Evolutionary conservation across 2,113 vertebrate species (phyloP), one percentile per base, ranked within the genome.

Genomic region (Athene cunicularia): DNA sequence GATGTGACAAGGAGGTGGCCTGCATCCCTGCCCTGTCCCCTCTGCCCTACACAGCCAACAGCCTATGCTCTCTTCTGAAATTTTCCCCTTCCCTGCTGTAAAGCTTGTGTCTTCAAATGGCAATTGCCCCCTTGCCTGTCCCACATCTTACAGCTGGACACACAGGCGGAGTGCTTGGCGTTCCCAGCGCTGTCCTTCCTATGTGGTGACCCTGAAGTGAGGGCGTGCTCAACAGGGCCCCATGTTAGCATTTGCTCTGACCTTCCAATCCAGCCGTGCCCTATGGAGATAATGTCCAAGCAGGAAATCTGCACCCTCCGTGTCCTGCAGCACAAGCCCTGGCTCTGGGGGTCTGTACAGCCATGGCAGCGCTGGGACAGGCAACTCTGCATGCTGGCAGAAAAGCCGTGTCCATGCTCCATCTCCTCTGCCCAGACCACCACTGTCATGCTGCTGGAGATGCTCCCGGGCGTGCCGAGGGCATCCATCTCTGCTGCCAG

Each of bases 171-270:
- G 28, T 55, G 2, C 43, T 68, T 32, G 32, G 55, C 26, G 74
- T n/a, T 53, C 35, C 27, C 1, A 0, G 3, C 5, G 52, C 67
- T 68, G 27, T 33, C 49, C 43, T 23, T 72, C 47, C 5, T 7
- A 23, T 3, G 1, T 0, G 5, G 53, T 47, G 66, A 19, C 23
- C 10, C 3, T 32, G 1, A 16, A 50, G 35, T 18, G 27, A 56
- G 30, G 58, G 13, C 26, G 26, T 11, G 17, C 73, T 72, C 47
- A 17, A 17, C n/a, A 30, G n/a, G 37, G 39, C 4, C 3, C 3
- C 35, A 14, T 20, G 35, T 50, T 37, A 49, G 59, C 12, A 12
- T 62, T 17, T 63, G 23, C 20, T 80, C 66, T 72, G 62, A 22
- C 35, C n/a, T 71, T 6, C 17, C 1, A 1, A 9, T n/a, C 15